Evolutionary conservation across 2,797 vertebrate species (phyloP).

Genomic region (Typhlichthys subterraneus): DNA sequence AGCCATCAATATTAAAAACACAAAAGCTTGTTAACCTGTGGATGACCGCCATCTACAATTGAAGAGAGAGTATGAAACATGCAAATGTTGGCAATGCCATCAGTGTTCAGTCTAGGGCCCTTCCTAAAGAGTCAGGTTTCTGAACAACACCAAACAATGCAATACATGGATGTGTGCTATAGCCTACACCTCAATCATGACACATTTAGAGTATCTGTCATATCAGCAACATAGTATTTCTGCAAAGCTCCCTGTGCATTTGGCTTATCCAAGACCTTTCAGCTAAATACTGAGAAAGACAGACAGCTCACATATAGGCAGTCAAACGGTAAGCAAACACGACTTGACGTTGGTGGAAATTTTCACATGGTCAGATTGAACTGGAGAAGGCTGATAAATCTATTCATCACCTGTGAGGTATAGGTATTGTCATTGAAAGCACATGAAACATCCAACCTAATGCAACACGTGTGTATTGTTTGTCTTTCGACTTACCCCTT

Average conservation of each 20-base stretch:
- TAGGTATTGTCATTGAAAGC: no score
- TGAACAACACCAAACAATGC: background rate
- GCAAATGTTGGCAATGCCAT: background rate
- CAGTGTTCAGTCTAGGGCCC: background rate
- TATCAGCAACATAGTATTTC: background rate
- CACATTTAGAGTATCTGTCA: background rate
- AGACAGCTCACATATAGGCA: background rate
- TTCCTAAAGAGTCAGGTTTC: slow-evolving; percentile 11
- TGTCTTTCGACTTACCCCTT: slow-evolving; percentile 68
- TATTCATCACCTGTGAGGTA: background rate
- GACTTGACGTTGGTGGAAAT: background rate
- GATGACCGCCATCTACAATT: background rate
- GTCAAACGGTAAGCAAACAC: background rate
- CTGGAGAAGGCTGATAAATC: no score
- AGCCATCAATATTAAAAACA: background rate
- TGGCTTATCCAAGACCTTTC: background rate
- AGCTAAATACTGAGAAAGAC: background rate
- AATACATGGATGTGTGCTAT: background rate
- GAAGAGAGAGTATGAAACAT: background rate
- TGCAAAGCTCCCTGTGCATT: background rate
- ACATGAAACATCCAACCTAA: background rate
- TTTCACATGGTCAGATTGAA: background rate
- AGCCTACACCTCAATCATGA: background rate
- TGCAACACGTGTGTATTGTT: slow-evolving; percentile 8
- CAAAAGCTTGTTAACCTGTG: background rate